These are phyloP conservation scores for Merodon equestris DNA, from an alignment of 2,888 invertebrate genomes.

Conservation along the genomic window DNA sequence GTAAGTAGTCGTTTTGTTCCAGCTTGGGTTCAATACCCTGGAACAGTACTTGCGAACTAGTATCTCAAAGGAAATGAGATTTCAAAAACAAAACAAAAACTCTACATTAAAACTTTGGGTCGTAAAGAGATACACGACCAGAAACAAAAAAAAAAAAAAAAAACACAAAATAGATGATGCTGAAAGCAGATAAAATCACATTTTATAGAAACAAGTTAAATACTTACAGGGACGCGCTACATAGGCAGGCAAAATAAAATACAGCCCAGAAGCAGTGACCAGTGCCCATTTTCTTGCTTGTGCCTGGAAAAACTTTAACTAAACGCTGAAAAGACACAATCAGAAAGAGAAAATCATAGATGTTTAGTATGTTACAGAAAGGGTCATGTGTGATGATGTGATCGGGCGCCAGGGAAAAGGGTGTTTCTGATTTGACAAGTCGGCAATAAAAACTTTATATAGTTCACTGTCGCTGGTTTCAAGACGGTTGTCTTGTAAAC, in stretches of 20 bases:
- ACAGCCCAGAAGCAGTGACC: constrained; percentile 79
- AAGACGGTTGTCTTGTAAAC: no score
- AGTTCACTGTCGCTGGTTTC: no score
- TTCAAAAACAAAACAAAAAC: constrained; percentile 22
- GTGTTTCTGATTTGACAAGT: no score
- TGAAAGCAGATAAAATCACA: constrained; percentile 27
- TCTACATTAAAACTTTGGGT: constrained; percentile 4
- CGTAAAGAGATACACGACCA: constrained; percentile 1
- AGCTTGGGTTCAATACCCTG: constrained; percentile 25
- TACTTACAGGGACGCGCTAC: constrained; percentile 80
- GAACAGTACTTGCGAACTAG: constrained; percentile 3
- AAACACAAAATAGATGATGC: constrained; percentile 14
- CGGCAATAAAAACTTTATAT: no score
- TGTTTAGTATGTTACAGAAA: no score
- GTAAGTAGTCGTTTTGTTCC: constrained; percentile 12
- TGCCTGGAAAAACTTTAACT: constrained; percentile 50
- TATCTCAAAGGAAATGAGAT: constrained; percentile 8
- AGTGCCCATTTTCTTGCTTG: constrained; percentile 76
- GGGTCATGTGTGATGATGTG: no score
- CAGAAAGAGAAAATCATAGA: background rate
- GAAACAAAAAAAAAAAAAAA: constrained; percentile 25
- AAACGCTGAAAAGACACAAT: constrained; percentile 59
- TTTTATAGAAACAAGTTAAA: constrained; percentile 4
- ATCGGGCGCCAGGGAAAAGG: no score
- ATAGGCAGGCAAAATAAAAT: constrained; percentile 79